phyloP scores from a whole-genome alignment of 2,888 invertebrate species.

The Brachylomia viminalis region DNA sequence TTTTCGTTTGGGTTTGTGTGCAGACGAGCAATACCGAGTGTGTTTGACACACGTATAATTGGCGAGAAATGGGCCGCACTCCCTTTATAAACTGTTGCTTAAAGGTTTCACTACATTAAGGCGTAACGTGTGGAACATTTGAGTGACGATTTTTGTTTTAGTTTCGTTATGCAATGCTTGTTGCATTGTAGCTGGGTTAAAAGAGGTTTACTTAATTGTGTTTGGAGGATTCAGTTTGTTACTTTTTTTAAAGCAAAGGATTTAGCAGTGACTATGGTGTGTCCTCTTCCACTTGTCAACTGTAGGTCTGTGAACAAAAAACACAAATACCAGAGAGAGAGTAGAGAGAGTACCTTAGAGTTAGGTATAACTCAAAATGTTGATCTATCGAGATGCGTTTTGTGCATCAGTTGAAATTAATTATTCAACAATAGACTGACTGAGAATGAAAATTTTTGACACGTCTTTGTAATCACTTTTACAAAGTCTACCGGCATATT shows the following conservation, averaged over 20 bases:
- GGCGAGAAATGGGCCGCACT: slow-evolving; percentile 85
- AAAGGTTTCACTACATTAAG: slow-evolving; percentile 64
- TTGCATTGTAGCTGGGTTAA: slow-evolving; percentile 43
- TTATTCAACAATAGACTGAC: no score
- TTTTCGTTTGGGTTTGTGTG: slow-evolving; percentile 47
- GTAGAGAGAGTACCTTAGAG: no score
- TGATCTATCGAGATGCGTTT: neutral
- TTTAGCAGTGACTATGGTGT: neutral
- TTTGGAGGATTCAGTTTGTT: neutral
- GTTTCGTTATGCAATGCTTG: slow-evolving; percentile 44
- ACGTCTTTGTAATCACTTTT: neutral
- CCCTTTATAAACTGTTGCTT: slow-evolving; percentile 82
- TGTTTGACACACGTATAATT: slow-evolving; percentile 88
- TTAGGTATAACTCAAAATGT: no score
- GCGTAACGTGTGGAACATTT: slow-evolving; percentile 64
- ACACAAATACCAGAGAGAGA: no score
- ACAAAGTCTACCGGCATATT: neutral
- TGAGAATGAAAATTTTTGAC: no score
- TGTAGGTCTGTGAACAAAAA: neutral
- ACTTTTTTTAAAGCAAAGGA: neutral
- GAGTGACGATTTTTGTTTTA: slow-evolving; percentile 47
- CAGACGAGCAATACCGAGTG: slow-evolving; percentile 74
- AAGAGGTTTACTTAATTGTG: slow-evolving; percentile 2
- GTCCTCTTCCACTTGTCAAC: neutral
- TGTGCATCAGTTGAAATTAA: neutral